Conservation (phyloP, 1,140 invertebrate species). For the Ceratitis capitata region DNA sequence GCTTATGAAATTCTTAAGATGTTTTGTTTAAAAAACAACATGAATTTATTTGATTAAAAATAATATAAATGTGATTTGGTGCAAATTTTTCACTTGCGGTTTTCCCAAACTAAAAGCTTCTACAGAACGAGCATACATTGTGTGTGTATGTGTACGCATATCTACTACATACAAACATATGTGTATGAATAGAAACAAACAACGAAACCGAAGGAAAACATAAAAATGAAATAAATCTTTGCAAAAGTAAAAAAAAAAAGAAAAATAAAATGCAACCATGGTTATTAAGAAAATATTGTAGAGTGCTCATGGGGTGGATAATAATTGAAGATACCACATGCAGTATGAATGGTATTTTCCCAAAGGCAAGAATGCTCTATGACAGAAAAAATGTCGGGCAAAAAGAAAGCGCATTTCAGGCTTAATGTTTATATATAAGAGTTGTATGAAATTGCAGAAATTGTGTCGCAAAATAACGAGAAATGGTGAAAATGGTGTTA, state of each 20-base stretch:
- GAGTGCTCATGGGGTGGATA: not conserved
- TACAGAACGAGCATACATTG: too few relatives aligned
- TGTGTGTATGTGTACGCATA: too few relatives aligned
- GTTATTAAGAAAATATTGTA: conserved; percentile 1
- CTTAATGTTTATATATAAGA: not conserved
- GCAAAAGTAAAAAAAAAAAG: too few relatives aligned
- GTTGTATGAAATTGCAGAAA: not conserved
- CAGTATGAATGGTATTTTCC: conserved; percentile 2
- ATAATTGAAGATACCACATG: not conserved
- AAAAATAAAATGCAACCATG: not conserved
- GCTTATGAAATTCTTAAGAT: not conserved
- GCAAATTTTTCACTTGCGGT: too few relatives aligned
- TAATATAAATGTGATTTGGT: too few relatives aligned
- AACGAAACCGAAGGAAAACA: too few relatives aligned
- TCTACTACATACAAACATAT: not conserved
- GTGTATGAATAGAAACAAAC: not conserved
- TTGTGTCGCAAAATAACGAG: not conserved
- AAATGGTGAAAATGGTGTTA: not conserved
- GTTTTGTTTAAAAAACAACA: not conserved
- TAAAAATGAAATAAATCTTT: too few relatives aligned
- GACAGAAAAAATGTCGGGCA: not conserved
- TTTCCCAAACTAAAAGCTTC: too few relatives aligned
- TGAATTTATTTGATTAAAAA: too few relatives aligned
- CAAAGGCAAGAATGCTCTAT: not conserved
- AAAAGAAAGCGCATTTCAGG: conserved; percentile 11